These are phyloP conservation scores for Charina bottae DNA, from an alignment of 2,113 vertebrate genomes.

Conservation along the genomic window DNA sequence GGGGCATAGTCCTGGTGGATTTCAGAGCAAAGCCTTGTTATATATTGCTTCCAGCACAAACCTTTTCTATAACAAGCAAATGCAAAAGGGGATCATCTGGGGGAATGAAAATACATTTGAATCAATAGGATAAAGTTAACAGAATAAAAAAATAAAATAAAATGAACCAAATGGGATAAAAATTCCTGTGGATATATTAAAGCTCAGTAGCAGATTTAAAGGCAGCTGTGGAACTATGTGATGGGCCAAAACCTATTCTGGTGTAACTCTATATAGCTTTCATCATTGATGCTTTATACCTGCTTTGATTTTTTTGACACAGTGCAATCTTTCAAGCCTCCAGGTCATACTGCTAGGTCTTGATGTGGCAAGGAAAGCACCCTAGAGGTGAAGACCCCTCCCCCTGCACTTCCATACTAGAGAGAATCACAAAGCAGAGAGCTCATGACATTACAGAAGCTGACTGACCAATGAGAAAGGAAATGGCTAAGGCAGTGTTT, in stretches of 20 bases:
- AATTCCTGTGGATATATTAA: conserved; percentile 53
- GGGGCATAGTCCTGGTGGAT: conserved; percentile 11
- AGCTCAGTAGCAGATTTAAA: conserved; percentile 14
- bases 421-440: not conserved
- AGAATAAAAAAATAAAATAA: conserved; percentile 60
- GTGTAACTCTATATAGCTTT: conserved; percentile 32
- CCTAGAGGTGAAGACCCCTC: not conserved
- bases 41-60: conserved; percentile 30
- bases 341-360: not conserved
- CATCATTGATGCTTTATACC: not conserved
- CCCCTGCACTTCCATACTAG: not conserved
- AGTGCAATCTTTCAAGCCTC: not conserved
- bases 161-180: conserved; percentile 73
- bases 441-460: not conserved
- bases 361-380: not conserved
- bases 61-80: conserved; percentile 32
- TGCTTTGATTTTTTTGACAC: not conserved
- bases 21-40: fast-evolving
- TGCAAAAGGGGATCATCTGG: conserved; percentile 60
- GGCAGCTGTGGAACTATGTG: conserved; percentile 38
- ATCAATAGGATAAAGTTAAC: conserved; percentile 74
- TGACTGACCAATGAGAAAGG: not conserved
- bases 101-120: conserved; percentile 67
- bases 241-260: conserved; percentile 45
- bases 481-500: not conserved